phyloP scores from a whole-genome alignment of 2,888 invertebrate genomes.

The Acronicta aceris region DNA sequence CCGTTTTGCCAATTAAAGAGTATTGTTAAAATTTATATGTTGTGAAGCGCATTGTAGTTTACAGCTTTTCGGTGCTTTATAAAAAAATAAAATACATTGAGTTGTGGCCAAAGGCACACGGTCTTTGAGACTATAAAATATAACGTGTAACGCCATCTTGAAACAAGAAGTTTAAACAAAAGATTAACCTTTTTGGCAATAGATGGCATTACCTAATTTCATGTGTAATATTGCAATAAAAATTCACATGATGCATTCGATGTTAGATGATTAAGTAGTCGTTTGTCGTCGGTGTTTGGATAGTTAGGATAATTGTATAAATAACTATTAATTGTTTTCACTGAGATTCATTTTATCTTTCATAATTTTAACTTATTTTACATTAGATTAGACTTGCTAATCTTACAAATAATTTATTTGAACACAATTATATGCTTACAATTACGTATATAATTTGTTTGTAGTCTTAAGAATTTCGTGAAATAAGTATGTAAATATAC shows the following conservation, averaged over 20 bases:
- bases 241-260: conserved; percentile 28
- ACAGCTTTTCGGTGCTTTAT: conserved; percentile 61
- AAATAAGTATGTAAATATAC: conserved; percentile 43
- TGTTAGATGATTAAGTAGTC: conserved; percentile 14
- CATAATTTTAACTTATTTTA: background rate
- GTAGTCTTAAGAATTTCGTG: conserved; percentile 1
- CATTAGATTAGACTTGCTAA: background rate
- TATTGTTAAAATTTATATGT: conserved; percentile 70
- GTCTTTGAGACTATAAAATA: conserved; percentile 48
- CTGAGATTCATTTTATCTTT: background rate
- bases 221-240: conserved; percentile 63
- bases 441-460: background rate
- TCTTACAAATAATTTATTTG: conserved; percentile 9
- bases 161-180: conserved; percentile 3
- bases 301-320: conserved; percentile 11
- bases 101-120: conserved; percentile 44
- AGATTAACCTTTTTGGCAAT: conserved; percentile 10
- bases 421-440: background rate
- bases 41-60: conserved; percentile 60
- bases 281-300: conserved; percentile 33
- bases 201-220: conserved; percentile 41
- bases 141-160: conserved; percentile 33
- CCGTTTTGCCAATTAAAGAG: conserved; percentile 87
- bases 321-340: background rate
- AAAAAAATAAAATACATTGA: conserved; percentile 38